phyloP scores from a whole-genome alignment of 2,888 invertebrate genomes.

The Tricholauxania praeusta region DNA sequence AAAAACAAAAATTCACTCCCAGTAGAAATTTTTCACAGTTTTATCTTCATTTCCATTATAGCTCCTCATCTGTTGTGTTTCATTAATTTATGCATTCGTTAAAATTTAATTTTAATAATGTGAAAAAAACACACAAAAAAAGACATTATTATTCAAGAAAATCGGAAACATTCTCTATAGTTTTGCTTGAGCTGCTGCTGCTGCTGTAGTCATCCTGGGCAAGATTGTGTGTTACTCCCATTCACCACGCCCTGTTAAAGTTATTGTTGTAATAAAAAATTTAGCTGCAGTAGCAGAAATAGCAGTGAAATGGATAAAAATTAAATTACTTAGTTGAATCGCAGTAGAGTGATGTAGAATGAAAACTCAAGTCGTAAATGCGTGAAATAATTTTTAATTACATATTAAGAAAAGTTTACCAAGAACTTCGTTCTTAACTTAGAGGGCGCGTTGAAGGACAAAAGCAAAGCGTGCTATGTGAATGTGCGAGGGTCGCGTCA shows the following conservation, averaged over 20 bases:
- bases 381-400: constrained; percentile 5
- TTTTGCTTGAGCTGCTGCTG: no score
- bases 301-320: neutral
- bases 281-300: neutral
- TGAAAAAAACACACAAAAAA: neutral
- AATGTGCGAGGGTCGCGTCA: no score
- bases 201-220: no score
- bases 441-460: no score
- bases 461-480: no score
- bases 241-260: neutral
- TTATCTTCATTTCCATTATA: neutral
- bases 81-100: constrained; percentile 16
- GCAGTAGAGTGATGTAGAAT: neutral
- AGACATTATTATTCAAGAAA: neutral
- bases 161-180: neutral
- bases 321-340: neutral
- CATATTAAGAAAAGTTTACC: neutral
- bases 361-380: constrained; percentile 15
- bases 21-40: neutral
- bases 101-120: constrained; percentile 20
- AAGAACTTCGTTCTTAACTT: no score
- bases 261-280: constrained; percentile 13
- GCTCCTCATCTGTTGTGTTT: neutral
- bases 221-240: no score
- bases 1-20: neutral